Percentiles rank a stretch among this genome's conserved stretches.
These are phyloP conservation scores for Papilio gigon DNA, from an alignment of 2,888 invertebrate species.

Conservation along the genomic window DNA sequence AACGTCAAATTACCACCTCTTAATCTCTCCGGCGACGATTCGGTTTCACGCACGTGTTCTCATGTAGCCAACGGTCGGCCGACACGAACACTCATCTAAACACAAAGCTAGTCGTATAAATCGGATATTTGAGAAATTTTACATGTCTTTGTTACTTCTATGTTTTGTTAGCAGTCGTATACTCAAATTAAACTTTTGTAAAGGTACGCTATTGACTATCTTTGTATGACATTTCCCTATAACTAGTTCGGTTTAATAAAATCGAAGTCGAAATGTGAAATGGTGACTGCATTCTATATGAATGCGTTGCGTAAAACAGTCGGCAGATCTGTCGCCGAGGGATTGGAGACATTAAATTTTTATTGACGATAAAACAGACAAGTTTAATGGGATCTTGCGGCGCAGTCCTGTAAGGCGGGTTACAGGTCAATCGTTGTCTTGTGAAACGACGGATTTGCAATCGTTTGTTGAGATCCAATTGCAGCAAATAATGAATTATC, in stretches of 20 bases:
- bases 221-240: conserved; percentile 65
- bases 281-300: conserved; percentile 34
- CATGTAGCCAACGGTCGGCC: conserved; percentile 52
- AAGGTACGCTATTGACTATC: conserved; percentile 69
- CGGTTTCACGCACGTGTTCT: conserved; percentile 77
- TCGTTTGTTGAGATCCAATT: conserved; percentile 34
- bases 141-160: conserved; percentile 75
- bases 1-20: conserved; percentile 82
- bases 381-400: conserved; percentile 71
- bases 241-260: conserved; percentile 55
- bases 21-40: conserved; percentile 78
- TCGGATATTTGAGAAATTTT: conserved; percentile 77
- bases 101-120: conserved; percentile 68
- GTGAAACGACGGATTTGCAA: conserved; percentile 38
- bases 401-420: conserved; percentile 60
- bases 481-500: conserved; percentile 18
- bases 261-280: conserved; percentile 50
- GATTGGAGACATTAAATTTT: conserved; percentile 71
- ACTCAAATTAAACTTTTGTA: conserved; percentile 65
- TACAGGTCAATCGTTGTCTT: conserved; percentile 55
- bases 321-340: conserved; percentile 48
- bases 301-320: conserved; percentile 53
- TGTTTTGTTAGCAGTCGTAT: conserved; percentile 65
- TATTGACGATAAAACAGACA: conserved; percentile 74
- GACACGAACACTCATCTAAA: conserved; percentile 65